phyloP scores from a whole-genome alignment of 2,888 invertebrate species.

The Nomada ferruginata region DNA sequence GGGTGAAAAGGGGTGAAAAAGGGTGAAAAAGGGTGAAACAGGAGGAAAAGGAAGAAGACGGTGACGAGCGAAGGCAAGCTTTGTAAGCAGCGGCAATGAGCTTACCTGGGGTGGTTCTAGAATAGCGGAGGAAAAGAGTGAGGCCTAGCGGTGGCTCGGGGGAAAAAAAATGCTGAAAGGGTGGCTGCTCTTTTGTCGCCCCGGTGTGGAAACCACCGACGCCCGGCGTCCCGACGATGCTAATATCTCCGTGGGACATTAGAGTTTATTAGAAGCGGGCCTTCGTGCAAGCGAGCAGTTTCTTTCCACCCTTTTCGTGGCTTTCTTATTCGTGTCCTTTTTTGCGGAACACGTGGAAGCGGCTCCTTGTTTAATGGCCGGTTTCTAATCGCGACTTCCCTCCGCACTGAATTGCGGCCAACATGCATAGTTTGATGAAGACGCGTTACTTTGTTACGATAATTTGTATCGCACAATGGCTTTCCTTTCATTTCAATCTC shows the following conservation, averaged over 20 bases:
- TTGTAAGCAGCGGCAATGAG: constrained; percentile 70
- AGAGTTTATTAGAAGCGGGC: constrained; percentile 56
- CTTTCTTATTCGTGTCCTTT: background rate
- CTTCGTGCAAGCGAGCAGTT: constrained; percentile 34
- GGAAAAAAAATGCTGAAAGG: constrained; percentile 61
- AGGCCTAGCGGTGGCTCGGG: constrained; percentile 59
- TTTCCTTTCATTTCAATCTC: too few species aligned
- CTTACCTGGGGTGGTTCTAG: constrained; percentile 69
- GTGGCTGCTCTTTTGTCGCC: constrained; percentile 53
- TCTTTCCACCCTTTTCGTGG: constrained; percentile 15
- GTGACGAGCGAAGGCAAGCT: constrained; percentile 39
- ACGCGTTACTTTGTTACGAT: background rate
- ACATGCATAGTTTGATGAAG: background rate
- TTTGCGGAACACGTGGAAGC: background rate
- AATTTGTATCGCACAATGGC: background rate
- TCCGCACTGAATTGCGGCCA: background rate
- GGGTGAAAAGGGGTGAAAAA: constrained; percentile 1
- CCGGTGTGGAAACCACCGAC: constrained; percentile 37
- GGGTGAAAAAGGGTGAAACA: constrained; percentile 27
- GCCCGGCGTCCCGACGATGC: constrained; percentile 49
- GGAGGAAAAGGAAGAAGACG: constrained; percentile 37
- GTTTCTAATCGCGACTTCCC: background rate
- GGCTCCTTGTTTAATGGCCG: constrained; percentile 7
- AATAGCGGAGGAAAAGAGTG: constrained; percentile 73
- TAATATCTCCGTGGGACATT: constrained; percentile 59